A percentile compares a stretch with the other conserved stretches of the same genome.
These are phyloP conservation scores for Patella caerulea DNA, from an alignment of 2,888 invertebrate species.

Conservation along the genomic window DNA sequence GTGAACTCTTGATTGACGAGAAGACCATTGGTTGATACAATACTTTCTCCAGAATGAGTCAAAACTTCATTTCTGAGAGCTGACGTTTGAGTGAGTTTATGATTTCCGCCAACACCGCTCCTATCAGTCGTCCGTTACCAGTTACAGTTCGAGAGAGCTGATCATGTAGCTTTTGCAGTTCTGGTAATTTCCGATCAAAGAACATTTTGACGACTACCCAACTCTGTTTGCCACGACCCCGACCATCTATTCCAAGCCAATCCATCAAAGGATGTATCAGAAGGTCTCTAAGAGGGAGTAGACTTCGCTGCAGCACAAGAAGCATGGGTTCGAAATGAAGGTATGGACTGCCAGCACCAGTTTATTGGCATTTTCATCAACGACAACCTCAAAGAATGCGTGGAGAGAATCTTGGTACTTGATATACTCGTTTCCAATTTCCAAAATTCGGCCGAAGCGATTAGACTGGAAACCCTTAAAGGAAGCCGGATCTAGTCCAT, in stretches of 20 bases:
- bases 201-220: constrained; percentile 5
- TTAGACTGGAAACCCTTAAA: background rate
- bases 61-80: too few relatives aligned
- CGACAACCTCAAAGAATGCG: background rate
- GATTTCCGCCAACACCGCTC: too few relatives aligned
- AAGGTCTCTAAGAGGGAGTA: background rate
- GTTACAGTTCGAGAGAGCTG: too few relatives aligned
- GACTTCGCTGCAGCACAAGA: constrained; percentile 3
- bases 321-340: background rate
- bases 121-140: too few relatives aligned
- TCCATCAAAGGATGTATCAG: constrained; percentile 4
- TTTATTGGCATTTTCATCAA: background rate
- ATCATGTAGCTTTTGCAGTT: background rate
- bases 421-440: background rate
- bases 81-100: too few relatives aligned
- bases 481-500: background rate
- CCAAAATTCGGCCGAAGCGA: constrained; percentile 1
- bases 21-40: too few relatives aligned
- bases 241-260: background rate
- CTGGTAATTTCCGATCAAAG: constrained; percentile 2
- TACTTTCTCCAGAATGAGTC: too few relatives aligned
- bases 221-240: background rate
- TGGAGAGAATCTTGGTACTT: background rate
- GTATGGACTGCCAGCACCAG: background rate
- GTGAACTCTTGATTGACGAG: too few relatives aligned